Evolutionary conservation across 2,113 vertebrate genomes (phyloP).

Genomic region (Ivindomyrus marchei): DNA sequence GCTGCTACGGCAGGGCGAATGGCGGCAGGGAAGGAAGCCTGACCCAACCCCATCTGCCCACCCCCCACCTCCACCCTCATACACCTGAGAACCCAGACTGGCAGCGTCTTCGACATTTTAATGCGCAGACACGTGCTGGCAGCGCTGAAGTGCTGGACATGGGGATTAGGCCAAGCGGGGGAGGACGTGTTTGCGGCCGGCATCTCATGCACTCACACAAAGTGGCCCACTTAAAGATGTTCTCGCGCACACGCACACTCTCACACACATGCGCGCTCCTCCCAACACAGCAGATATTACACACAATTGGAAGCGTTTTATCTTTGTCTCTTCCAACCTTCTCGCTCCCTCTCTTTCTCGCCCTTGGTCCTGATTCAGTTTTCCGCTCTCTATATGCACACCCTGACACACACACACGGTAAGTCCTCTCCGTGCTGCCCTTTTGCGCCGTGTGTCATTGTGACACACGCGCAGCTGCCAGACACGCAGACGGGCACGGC

Average conservation of each 20-base stretch:
- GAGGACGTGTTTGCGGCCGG: constrained; percentile 11
- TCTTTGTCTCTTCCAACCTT: constrained; percentile 18
- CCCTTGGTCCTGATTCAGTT: not conserved
- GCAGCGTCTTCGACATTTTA: constrained; percentile 51
- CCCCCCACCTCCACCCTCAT: constrained; percentile 9
- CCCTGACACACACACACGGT: constrained; percentile 20
- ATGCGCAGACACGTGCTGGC: constrained; percentile 56
- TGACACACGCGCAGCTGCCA: constrained; percentile 53
- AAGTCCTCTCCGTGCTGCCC: constrained; percentile 45
- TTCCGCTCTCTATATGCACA: not conserved
- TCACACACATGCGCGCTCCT: not conserved
- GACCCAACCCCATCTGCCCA: not conserved
- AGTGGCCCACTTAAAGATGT: constrained; percentile 10
- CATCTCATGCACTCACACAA: constrained; percentile 6
- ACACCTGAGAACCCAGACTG: constrained; percentile 51
- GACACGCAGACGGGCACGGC: constrained; percentile 44
- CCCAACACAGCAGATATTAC: not conserved
- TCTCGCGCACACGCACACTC: not conserved
- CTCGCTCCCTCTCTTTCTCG: constrained; percentile 31
- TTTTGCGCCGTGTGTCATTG: constrained; percentile 58
- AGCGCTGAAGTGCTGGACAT: constrained; percentile 58
- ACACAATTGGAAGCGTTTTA: not conserved
- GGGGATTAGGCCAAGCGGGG: constrained; percentile 54
- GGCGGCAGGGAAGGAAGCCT: too few relatives aligned
- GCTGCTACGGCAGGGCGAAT: not conserved